Percentiles rank a stretch among this genome's conserved stretches.
These are phyloP conservation scores for Myotis pilosus DNA, from an alignment of 2,797 vertebrate species.

Conservation along the genomic window DNA sequence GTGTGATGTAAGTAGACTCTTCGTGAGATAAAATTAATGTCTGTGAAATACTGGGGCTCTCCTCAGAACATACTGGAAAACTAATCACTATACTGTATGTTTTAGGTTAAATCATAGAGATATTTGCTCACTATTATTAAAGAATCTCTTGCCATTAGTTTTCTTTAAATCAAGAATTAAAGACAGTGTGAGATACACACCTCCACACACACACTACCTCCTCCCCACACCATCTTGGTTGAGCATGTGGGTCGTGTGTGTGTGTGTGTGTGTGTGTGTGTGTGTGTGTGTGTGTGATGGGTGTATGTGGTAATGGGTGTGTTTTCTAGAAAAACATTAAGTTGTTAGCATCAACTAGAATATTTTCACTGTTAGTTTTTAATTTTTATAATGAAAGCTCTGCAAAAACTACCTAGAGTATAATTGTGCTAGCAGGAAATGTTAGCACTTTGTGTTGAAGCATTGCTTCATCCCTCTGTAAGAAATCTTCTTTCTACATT, in stretches of 20 bases:
- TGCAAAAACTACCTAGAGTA: neutral
- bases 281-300: neutral
- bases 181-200: neutral
- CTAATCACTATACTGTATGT: neutral
- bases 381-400: neutral
- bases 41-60: neutral
- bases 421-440: neutral
- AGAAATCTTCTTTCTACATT: slow-evolving; percentile 6
- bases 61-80: neutral
- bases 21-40: neutral
- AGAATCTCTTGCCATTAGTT: neutral
- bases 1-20: neutral
- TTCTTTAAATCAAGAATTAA: neutral
- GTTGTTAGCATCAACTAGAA: neutral
- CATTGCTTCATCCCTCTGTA: neutral
- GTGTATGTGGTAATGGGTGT: neutral
- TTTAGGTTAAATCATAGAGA: neutral
- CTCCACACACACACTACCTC: rapidly evolving
- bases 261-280: neutral
- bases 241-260: neutral
- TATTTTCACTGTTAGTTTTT: neutral
- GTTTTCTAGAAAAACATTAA: neutral
- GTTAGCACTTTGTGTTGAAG: neutral
- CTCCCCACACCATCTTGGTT: neutral
- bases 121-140: neutral